Evolutionary conservation across 1,140 invertebrate genomes (phyloP), one percentile per base, ranked within the genome.

Genomic region (Colletes latitarsis): DNA sequence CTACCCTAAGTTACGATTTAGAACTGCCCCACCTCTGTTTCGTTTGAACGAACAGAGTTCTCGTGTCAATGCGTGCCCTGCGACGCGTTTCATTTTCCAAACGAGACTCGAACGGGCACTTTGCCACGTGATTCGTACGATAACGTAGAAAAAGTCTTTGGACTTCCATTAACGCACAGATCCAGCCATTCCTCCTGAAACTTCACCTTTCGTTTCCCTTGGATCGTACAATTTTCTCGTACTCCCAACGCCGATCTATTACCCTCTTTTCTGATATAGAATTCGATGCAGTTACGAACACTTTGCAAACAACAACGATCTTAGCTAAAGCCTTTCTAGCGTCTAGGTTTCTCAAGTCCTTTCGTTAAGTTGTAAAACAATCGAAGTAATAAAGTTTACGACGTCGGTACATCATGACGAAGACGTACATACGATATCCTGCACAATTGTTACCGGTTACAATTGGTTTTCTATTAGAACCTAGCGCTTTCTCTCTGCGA

Each of bases 131-230:
- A 60, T 30, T 30, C 43, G 41, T 49, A 72, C 70, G 17, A 46
- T 75, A 74, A 30, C 62, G 71, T 67, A 68, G 72, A 63, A 73
- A 79, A 80, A 74, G 78, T 74, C 78, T 80, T 80, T 80, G 78
- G 78, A 80, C 72, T 68, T 68, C n/a, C 70, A 80, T 62, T 60
- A 74, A 80, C 72, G 71, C 60, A 68, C 73, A 80, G 78, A 80
- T 80, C 78, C 55, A 80, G 78, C 78, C 78, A 52, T 67, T 49
- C 14, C 57, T 57, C 21, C 43, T 55, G 60, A 14, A 74, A 17
- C 30, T 6, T 66, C 30, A 1, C 30, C 39, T 4, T 4, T 19
- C 15, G 9, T n/a, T 68, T 21, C 41, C 43, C n/a, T 6, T 3
- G 19, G 43, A 67, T 67, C 63, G 41, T 9, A 17, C n/a, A 3